These are phyloP conservation scores for Hypolimnas misippus DNA, from an alignment of 2,888 invertebrate genomes.

Conservation along the genomic window DNA sequence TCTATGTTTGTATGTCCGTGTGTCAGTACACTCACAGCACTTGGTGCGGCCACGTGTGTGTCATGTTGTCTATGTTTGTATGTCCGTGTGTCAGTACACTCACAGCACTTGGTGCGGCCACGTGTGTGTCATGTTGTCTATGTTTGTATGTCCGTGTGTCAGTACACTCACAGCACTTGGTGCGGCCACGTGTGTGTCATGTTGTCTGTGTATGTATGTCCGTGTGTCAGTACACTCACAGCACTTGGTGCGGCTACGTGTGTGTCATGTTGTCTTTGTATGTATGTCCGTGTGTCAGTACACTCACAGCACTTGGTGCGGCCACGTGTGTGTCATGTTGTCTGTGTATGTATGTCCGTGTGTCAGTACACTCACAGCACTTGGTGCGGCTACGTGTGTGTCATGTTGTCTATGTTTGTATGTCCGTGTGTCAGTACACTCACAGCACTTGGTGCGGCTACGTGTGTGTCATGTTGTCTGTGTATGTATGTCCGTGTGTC, in stretches of 20 bases:
- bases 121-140: too few relatives aligned
- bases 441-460: conserved; percentile 87
- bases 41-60: conserved; percentile 84
- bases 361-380: too few relatives aligned
- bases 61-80: too few relatives aligned
- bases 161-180: too few relatives aligned
- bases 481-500: too few relatives aligned
- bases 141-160: neutral
- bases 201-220: too few relatives aligned
- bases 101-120: too few relatives aligned
- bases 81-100: too few relatives aligned
- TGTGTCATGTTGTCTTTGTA: neutral
- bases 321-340: conserved; percentile 50
- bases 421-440: conserved; percentile 47
- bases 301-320: conserved; percentile 86
- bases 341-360: conserved; percentile 36
- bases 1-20: conserved; percentile 42
- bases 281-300: conserved; percentile 7
- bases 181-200: too few relatives aligned
- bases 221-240: conserved; percentile 57
- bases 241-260: conserved; percentile 86
- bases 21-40: conserved; percentile 64
- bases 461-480: too few relatives aligned
- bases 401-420: too few relatives aligned
- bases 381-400: too few relatives aligned